Percentiles rank a stretch among this genome's conserved stretches.
Conservation (phyloP, 2,797 vertebrate species). For the Pseudochromis fuscus region DNA sequence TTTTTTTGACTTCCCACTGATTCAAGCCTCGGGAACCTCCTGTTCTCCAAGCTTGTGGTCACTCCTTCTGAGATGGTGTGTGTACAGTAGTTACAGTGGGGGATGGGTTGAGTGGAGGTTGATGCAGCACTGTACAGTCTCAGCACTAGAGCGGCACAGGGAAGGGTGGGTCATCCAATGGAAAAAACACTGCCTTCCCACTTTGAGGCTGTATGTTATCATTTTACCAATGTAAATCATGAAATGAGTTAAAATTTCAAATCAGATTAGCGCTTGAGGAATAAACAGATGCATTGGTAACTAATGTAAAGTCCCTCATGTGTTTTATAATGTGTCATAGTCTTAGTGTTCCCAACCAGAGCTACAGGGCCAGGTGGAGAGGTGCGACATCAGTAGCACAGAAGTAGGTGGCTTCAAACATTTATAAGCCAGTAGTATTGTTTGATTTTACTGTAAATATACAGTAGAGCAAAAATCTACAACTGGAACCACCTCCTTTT, state of each 20-base stretch:
- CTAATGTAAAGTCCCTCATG: too few species aligned
- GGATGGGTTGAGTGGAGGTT: constrained; percentile 71
- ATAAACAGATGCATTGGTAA: neutral
- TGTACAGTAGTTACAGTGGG: constrained; percentile 73
- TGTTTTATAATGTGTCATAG: neutral
- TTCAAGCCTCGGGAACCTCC: constrained; percentile 44
- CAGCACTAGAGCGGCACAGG: constrained; percentile 51
- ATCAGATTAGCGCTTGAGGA: neutral
- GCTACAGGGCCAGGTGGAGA: neutral
- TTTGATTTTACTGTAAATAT: neutral
- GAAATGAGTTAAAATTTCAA: neutral
- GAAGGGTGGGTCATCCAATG: constrained; percentile 63
- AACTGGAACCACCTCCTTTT: neutral
- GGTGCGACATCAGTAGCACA: neutral
- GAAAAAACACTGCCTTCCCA: constrained; percentile 42
- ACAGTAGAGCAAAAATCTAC: neutral
- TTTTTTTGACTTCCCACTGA: constrained; percentile 41
- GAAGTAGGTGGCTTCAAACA: neutral
- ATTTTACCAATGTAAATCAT: constrained; percentile 26
- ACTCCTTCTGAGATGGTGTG: constrained; percentile 51
- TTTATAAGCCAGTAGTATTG: neutral
- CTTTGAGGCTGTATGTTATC: constrained; percentile 28
- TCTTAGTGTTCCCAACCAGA: neutral
- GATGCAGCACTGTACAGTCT: constrained; percentile 68
- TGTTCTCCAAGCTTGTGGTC: constrained; percentile 52